Evolutionary conservation across 2,797 vertebrate genomes (phyloP), one percentile per base, ranked within the genome.

Genomic region (Glossophaga mutica): DNA sequence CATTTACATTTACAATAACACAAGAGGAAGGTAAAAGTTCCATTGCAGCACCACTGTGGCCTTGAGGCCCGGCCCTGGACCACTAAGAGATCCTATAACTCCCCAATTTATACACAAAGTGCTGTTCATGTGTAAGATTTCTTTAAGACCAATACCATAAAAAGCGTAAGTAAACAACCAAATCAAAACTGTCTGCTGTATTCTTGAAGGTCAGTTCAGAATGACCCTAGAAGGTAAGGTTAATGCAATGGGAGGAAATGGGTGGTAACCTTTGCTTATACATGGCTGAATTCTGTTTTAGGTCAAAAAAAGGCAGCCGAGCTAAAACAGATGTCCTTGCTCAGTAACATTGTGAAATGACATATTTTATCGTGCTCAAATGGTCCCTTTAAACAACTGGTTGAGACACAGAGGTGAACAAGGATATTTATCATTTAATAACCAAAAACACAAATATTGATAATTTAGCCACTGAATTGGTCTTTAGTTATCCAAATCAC

Each of bases 151-250:
- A 91, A 79, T 52, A 90, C 37, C 73, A 68, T 34, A 46, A 73
- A 89, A 95, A 86, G n/a, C 6, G 71, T 14, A 78, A 83, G 19
- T 76, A 85, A 96, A 37, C 29, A 77, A 94, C 19, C 26, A 94
- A 85, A 59, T 90, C 42, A 87, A 67, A 96, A 90, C n/a, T 74
- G 16, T 24, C 48, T 77, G 44, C 24, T 74, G 6, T 68, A 26
- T 81, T 93, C 46, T 85, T 77, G 79, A 94, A 97, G 39, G 62
- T 94, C 57, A 74, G 19, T 68, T 94, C 32, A 82, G 21, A 92
- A 85, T 90, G 87, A 91, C 44, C 50, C 95, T 81, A 79, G 29
- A 94, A 96, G 57, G 26, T 78, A 94, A 95, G 29, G 37, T 21
- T 86, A 84, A 96, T 50, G 57, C 2, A 52, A 55, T 48, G 29